Conservation (phyloP, 1,140 invertebrate species). For the Tachypleus tridentatus region DNA sequence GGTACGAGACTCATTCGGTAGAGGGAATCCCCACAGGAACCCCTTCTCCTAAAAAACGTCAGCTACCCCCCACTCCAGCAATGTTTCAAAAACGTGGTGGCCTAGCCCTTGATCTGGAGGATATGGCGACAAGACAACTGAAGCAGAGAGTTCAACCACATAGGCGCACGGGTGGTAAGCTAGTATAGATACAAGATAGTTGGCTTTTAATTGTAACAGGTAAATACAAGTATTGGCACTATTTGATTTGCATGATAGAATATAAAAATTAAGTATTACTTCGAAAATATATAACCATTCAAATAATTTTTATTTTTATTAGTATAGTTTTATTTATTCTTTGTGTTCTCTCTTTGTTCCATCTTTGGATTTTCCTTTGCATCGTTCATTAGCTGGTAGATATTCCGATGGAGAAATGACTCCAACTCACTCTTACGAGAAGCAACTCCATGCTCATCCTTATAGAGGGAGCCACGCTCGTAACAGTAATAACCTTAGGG, state of each 20-base stretch:
- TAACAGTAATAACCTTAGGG: background rate
- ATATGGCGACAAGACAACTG: constrained; percentile 52
- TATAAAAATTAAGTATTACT: too few species aligned
- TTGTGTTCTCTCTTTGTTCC: too few species aligned
- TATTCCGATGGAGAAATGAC: constrained; percentile 24
- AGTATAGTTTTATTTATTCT: too few species aligned
- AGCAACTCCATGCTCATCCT: constrained; percentile 15
- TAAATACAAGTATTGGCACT: too few species aligned
- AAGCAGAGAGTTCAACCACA: constrained; percentile 43
- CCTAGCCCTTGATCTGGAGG: constrained; percentile 63
- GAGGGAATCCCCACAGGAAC: too few species aligned
- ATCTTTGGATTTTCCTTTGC: too few species aligned
- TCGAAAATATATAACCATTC: too few species aligned
- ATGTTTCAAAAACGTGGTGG: constrained; percentile 18
- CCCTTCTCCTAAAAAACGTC: constrained; percentile 58
- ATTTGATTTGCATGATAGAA: too few species aligned
- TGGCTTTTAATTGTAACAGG: background rate
- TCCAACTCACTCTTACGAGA: constrained; percentile 12
- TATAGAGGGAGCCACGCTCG: constrained; percentile 4
- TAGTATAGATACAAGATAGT: constrained; percentile 18
- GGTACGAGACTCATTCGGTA: too few species aligned
- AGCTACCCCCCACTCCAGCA: constrained; percentile 78
- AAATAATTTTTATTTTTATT: too few species aligned
- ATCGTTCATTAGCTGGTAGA: constrained; percentile 7
- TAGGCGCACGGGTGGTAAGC: too few species aligned